Evolutionary conservation across 2,113 vertebrate genomes (phyloP), one percentile per base, ranked within the genome.

Genomic region (Myodes glareolus): DNA sequence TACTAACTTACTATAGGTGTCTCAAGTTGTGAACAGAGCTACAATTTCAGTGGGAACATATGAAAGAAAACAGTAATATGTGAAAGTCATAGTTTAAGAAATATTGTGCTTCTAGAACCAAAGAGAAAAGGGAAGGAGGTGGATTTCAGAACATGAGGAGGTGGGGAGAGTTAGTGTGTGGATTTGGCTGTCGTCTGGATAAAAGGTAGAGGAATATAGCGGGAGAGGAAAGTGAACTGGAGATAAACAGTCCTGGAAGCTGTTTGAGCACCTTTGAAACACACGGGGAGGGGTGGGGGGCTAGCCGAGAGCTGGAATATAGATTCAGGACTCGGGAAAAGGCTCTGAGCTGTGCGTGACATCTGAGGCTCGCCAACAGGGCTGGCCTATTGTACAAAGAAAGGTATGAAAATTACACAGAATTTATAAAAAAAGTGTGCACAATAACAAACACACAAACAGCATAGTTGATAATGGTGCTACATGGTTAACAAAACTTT

Each of bases 81-180:
- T 94, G 29, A 88, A 82, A 31, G 16, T 96, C 82, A 33, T 58
- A 91, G 73, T 77, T 72, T 82, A 31, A 10, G 21, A 90, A 92
- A 88, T 3, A 78, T 50, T 82, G 45, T 29, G 25, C 23, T 81
- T 33, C 52, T 29, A 23, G 1, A 94, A 82, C 13, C 63, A 92
- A 82, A n/a, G 42, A 87, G 13, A 55, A 65, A 8, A 65, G 58
- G 29, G 42, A 23, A 82, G 61, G 65, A 55, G 2, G 68, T 55
- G 12, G 25, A 72, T 86, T 81, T 12, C 84, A 50, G 52, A 85
- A 61, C n/a, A 63, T 3, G 27, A 42, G 58, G 58, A 85, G n/a
- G 39, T 45, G 39, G 27, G 25, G 25, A 67, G 47, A 1, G 9
- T 21, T 87, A 50, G 63, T 36, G 42, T 68, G 63, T 50, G 76